A percentile compares a stretch with the other conserved stretches of the same genome.
These are phyloP conservation scores for Latrodectus elegans DNA, from an alignment of 2,888 invertebrate genomes.

Conservation along the genomic window DNA sequence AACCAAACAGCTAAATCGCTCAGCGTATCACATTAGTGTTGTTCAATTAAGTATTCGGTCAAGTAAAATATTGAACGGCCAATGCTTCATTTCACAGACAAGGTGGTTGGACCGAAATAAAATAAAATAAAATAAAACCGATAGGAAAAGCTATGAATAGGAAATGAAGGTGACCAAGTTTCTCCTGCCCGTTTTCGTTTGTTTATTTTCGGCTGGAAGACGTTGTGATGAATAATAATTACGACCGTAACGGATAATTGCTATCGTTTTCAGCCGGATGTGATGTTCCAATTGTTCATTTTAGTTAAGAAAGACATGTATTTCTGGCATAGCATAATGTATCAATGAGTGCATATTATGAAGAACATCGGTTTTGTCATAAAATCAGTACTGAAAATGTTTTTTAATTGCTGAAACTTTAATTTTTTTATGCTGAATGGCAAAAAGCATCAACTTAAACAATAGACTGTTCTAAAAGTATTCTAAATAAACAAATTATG, in stretches of 20 bases:
- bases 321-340: too few relatives aligned
- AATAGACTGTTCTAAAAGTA: too few relatives aligned
- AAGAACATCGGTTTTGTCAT: too few relatives aligned
- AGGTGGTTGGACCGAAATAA: not conserved
- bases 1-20: not conserved
- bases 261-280: too few relatives aligned
- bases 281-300: too few relatives aligned
- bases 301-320: too few relatives aligned
- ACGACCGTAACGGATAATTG: not conserved
- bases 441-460: too few relatives aligned
- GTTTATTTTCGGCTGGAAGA: not conserved
- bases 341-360: too few relatives aligned
- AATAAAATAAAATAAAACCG: not conserved
- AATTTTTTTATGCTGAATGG: too few relatives aligned
- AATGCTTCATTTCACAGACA: not conserved
- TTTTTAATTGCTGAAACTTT: too few relatives aligned
- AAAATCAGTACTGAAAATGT: too few relatives aligned
- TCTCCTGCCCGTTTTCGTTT: not conserved
- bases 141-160: not conserved
- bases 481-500: too few relatives aligned
- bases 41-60: not conserved
- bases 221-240: not conserved
- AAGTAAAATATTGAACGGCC: not conserved
- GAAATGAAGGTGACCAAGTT: not conserved
- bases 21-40: not conserved